A percentile compares a stretch with the other conserved stretches of the same genome.
Conservation (phyloP, 1,140 invertebrate species). For the Philotrypesis tridentata region DNA sequence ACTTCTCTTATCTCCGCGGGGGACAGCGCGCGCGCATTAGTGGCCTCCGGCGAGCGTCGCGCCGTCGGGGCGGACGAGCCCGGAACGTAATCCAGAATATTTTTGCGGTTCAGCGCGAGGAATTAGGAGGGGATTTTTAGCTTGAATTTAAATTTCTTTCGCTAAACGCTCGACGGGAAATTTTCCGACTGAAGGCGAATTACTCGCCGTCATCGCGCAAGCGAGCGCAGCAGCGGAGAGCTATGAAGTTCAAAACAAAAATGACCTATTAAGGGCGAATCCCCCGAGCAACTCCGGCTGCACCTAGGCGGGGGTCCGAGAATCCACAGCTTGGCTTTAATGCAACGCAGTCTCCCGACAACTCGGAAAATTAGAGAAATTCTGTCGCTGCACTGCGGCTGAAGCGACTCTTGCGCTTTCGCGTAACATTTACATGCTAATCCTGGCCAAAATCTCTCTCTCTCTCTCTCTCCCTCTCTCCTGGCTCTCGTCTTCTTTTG, state of each 20-base stretch:
- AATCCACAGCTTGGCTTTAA: neutral
- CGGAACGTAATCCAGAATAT: neutral
- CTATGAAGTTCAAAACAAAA: neutral
- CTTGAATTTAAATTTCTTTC: too few relatives aligned
- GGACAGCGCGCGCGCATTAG: conserved; percentile 2
- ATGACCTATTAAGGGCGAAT: neutral
- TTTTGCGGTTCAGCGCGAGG: neutral
- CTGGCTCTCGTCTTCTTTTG: conserved; percentile 14
- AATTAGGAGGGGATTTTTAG: neutral
- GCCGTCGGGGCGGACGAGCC: too few relatives aligned
- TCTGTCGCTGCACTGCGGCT: neutral
- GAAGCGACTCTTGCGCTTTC: neutral
- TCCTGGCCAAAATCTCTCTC: neutral
- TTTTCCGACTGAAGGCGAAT: neutral
- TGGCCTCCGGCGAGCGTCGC: too few relatives aligned
- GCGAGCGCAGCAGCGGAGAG: too few relatives aligned
- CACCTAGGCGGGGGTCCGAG: neutral
- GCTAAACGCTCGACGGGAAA: neutral
- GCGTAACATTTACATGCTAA: conserved; percentile 32
- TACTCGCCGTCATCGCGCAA: neutral
- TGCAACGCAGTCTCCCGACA: neutral
- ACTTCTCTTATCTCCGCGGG: conserved; percentile 4
- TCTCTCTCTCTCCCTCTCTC: neutral
- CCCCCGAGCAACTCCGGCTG: neutral
- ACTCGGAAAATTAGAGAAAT: conserved; percentile 39